Evolutionary conservation across 2,797 vertebrate genomes (phyloP), one percentile per base, ranked within the genome.

Genomic region (Xenopus petersii): DNA sequence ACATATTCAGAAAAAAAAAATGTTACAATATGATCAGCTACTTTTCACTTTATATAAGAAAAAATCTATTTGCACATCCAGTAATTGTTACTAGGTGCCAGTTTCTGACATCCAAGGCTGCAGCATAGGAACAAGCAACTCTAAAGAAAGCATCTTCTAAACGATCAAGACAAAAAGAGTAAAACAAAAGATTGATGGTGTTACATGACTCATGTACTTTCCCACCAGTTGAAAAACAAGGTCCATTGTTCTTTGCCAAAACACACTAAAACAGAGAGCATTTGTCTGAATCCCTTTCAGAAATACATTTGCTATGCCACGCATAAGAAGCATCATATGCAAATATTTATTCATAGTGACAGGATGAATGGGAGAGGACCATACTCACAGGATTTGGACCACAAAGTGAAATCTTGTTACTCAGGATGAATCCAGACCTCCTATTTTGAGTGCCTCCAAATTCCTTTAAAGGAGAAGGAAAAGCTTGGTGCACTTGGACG

Each of bases 151-250:
- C 10, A 42, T 54, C n/a, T 58, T 42, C 33, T n/a, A 69, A 58
- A 59, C 33, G 21, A 69, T 24, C 66, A 55, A 15, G 26, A 33
- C 16, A 49, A 58, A 46, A 56, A 69, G 49, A 58, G 30, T 51
- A 30, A 67, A 56, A 67, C 67, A 66, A 78, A 73, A 70, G 71
- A 74, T 73, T 70, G 70, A 74, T 74, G 76, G 71, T 70, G 73
- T 60, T 49, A 65, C 46, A 66, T 61, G 58, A 48, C 61, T 60
- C 67, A 55, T 79, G 77, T 74, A 67, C 67, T 74, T 79, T 74
- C 71, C 71, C 77, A 79, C 71, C 55, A 70, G 16, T 49, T 51
- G 10, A 10, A 42, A 54, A 74, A 69, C 55, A 79, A 61, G 70
- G 65, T 12, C n/a, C 71, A 65, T 74, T 79, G 67, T 79, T 62